These are phyloP conservation scores for Nanger granti DNA, from an alignment of 2,113 vertebrate species.

Conservation along the genomic window DNA sequence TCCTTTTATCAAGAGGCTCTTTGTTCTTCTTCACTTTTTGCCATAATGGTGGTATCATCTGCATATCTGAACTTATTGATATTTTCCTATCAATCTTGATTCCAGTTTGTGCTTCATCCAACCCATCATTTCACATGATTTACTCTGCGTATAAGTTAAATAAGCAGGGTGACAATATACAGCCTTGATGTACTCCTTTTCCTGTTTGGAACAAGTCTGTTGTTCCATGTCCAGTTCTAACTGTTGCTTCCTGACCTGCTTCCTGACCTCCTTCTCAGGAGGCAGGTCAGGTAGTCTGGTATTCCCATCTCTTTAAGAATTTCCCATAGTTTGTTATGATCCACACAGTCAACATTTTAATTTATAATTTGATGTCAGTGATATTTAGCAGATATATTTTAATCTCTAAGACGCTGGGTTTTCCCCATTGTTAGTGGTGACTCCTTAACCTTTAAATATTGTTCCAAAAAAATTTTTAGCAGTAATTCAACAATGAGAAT, in stretches of 20 bases:
- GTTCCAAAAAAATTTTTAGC: not conserved
- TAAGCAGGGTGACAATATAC: not conserved
- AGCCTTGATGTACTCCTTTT: not conserved
- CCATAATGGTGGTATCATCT: too few species aligned
- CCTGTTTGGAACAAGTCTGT: not conserved
- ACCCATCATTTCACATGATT: not conserved
- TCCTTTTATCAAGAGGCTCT: too few species aligned
- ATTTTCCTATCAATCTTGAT: not conserved
- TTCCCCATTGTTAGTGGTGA: not conserved
- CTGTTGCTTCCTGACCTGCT: not conserved
- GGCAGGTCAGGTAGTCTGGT: not conserved
- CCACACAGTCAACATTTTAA: constrained; percentile 24
- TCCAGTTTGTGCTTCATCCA: not conserved
- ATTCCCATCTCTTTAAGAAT: not conserved
- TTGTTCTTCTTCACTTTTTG: too few species aligned
- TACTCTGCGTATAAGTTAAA: not conserved
- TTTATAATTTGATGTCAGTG: constrained; percentile 38
- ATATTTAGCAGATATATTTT: not conserved
- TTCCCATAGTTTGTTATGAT: not conserved
- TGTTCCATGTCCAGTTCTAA: not conserved
- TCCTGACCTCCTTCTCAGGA: not conserved
- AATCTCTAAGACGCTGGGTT: not conserved
- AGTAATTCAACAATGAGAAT: not conserved
- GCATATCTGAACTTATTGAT: too few species aligned
- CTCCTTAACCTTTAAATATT: not conserved